Conservation (phyloP, 2,113 vertebrate species). For the Amazona vittata region DNA sequence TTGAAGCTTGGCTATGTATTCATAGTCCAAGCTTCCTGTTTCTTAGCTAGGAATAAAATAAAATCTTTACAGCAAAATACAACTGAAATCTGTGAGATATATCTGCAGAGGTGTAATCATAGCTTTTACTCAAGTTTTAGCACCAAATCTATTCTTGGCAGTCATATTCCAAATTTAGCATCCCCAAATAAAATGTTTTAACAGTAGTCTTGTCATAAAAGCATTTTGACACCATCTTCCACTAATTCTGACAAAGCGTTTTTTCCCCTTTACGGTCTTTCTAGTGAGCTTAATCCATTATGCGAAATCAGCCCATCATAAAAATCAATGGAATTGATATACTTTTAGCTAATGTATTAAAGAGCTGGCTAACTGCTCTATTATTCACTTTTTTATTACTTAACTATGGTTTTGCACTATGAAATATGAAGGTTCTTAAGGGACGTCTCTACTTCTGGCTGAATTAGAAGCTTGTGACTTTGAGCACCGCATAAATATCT, state of each 20-base stretch:
- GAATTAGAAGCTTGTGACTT: constrained; percentile 20
- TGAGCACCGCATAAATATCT: background rate
- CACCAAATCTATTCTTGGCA: background rate
- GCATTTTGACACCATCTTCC: constrained; percentile 20
- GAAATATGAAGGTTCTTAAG: constrained; percentile 6
- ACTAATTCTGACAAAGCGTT: background rate
- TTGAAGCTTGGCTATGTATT: background rate
- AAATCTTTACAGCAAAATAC: background rate
- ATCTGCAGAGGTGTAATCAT: background rate
- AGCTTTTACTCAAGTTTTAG: constrained; percentile 3
- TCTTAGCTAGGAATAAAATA: background rate
- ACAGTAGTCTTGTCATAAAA: background rate
- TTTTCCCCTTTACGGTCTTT: constrained; percentile 15
- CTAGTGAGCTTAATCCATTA: constrained; percentile 39
- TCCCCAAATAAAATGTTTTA: constrained; percentile 44
- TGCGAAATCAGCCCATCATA: constrained; percentile 25
- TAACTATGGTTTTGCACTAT: constrained; percentile 17
- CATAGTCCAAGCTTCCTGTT: background rate
- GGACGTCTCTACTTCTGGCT: background rate
- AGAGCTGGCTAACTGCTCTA: constrained; percentile 54
- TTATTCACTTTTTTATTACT: constrained; percentile 52
- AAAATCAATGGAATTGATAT: constrained; percentile 64
- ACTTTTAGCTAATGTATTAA: constrained; percentile 63
- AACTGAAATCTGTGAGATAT: background rate
- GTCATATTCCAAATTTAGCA: constrained; percentile 6